Evolutionary conservation across 2,888 invertebrate species (phyloP), one percentile per base, ranked within the genome.

Genomic region (Leucophenga maculata): DNA sequence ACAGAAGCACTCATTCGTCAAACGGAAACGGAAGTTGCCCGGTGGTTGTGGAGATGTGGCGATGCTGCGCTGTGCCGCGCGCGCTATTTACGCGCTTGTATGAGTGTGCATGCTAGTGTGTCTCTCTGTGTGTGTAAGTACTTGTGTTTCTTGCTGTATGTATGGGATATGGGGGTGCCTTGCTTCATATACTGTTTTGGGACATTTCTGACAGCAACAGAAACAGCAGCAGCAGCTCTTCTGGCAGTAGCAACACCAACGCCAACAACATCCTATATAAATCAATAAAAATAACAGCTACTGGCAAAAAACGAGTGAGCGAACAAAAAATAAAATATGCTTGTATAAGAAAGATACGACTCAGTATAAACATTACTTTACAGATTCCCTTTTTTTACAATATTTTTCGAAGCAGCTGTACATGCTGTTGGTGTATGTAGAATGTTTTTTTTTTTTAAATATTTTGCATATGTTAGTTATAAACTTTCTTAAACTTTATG

Each of bases 281-380:
- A 84, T 84, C 84, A 84, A 84, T 84, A 84, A 83, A 81, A 79
- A 78, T 76, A 77, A 74, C 79, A 82, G 77, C 16, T 39, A 60
- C 11, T 18, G 14, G 39, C 59, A 59, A 31, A n/a, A 57, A 11
- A 39, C 59, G 18, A 62, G 16, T 44, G 44, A 62, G 60, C 16
- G 39, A 20, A 44, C 44, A 57, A 57, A 57, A 57, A 57, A 26
- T 22, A 26, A 26, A 57, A n/a, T 26, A 26, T n/a, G n/a, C n/a
- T n/a, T n/a, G n/a, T 26, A n/a, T 55, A 54, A 11, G 13, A 54
- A 20, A 22, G 54, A 20, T 1, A 54, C 11, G 6, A 39, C 11
- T 39, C 26, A 26, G 26, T 26, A 4, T 26, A 26, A 26, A 9
- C 39, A 39, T 39, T 39, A 39, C 39, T 39, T 39, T 39, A 39